These are phyloP conservation scores for Odontomachus brunneus DNA, from an alignment of 1,140 invertebrate genomes.

Conservation along the genomic window DNA sequence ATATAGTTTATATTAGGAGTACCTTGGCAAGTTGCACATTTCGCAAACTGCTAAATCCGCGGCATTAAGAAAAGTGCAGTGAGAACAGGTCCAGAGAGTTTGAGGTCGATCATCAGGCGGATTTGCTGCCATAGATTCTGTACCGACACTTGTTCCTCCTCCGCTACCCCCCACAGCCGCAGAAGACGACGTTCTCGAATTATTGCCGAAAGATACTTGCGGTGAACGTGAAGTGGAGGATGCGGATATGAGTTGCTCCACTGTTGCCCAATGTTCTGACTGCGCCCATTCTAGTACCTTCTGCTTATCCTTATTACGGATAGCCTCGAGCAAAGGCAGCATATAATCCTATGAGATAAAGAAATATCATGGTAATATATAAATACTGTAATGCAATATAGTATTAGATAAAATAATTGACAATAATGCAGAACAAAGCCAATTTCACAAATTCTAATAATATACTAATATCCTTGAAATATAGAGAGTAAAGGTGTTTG, in stretches of 20 bases:
- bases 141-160: slow-evolving; percentile 71
- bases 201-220: slow-evolving; percentile 77
- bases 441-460: no score
- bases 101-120: slow-evolving; percentile 71
- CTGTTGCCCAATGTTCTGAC: slow-evolving; percentile 94
- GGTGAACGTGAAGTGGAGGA: slow-evolving; percentile 84
- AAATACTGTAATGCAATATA: no score
- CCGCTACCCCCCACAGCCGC: slow-evolving; percentile 76
- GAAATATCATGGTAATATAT: no score
- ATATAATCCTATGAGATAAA: slow-evolving; percentile 88
- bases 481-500: no score
- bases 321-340: slow-evolving; percentile 91
- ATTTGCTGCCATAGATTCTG: slow-evolving; percentile 74
- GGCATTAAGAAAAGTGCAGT: slow-evolving; percentile 97
- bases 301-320: slow-evolving; percentile 89
- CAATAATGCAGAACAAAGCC: no score
- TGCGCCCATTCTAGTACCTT: slow-evolving; percentile 91
- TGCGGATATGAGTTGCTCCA: slow-evolving; percentile 93
- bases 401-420: no score
- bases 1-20: slow-evolving; percentile 71
- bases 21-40: slow-evolving; percentile 96
- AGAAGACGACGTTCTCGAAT: slow-evolving; percentile 69
- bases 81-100: slow-evolving; percentile 94
- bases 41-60: slow-evolving; percentile 91
- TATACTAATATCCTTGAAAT: no score